Conservation (phyloP, 2,888 invertebrate species). For the Alitta virens region DNA sequence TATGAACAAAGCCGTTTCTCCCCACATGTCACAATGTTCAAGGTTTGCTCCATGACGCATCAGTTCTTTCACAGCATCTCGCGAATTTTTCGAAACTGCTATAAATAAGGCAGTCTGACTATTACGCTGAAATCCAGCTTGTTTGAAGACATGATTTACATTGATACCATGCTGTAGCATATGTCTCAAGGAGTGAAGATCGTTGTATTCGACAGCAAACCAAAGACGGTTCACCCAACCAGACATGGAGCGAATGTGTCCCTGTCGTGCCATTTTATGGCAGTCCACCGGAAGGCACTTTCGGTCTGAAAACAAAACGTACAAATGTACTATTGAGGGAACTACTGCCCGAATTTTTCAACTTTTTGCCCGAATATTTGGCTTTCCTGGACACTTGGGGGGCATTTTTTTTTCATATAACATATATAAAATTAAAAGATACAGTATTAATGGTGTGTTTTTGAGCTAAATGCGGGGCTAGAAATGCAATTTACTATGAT, state of each 20-base stretch:
- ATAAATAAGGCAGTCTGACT: slow-evolving; percentile 22
- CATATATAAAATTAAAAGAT: too few species aligned
- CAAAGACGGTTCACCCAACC: slow-evolving; percentile 25
- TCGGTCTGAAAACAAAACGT: too few species aligned
- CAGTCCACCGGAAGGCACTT: too few species aligned
- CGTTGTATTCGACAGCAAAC: slow-evolving; percentile 24
- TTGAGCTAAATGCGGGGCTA: too few species aligned
- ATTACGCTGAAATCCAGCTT: slow-evolving; percentile 16
- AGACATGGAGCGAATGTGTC: background rate
- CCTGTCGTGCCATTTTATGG: slow-evolving; percentile 7
- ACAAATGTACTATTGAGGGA: too few species aligned
- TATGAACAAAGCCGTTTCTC: slow-evolving; percentile 21
- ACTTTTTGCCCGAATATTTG: too few species aligned
- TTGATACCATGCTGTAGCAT: slow-evolving; percentile 13
- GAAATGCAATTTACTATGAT: too few species aligned
- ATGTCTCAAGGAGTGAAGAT: slow-evolving; percentile 11
- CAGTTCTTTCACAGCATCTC: slow-evolving; percentile 11
- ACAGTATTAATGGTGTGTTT: too few species aligned
- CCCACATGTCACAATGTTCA: slow-evolving; percentile 9
- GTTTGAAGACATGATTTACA: slow-evolving; percentile 22
- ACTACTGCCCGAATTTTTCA: too few species aligned
- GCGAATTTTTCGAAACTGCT: slow-evolving; percentile 20
- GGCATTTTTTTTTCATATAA: too few species aligned
- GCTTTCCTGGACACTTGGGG: too few species aligned
- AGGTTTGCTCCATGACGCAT: slow-evolving; percentile 10